Conservation (phyloP, 2,797 vertebrate species). For the Dendrocincla tyrannina region DNA sequence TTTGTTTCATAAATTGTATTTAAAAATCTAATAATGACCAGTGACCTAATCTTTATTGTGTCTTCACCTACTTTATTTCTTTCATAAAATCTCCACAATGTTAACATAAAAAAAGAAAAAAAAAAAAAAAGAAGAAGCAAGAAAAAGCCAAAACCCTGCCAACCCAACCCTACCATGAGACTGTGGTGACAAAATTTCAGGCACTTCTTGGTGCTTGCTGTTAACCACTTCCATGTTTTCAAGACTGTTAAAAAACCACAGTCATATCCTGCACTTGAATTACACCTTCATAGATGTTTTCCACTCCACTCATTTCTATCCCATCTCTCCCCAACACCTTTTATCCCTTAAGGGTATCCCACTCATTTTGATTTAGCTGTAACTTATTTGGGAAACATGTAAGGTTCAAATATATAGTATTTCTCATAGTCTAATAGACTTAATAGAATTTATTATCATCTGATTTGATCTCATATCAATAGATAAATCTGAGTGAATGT, state of each 20-base stretch:
- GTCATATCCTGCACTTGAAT: background rate
- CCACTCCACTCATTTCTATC: background rate
- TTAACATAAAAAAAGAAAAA: background rate
- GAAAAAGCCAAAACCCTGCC: background rate
- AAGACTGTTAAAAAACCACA: background rate
- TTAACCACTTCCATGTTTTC: background rate
- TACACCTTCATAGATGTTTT: background rate
- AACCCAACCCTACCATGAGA: background rate
- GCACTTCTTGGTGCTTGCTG: background rate
- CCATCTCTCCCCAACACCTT: background rate
- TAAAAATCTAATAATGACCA: background rate
- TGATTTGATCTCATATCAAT: background rate
- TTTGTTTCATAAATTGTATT: background rate
- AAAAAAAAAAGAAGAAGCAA: background rate
- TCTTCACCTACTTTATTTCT: background rate
- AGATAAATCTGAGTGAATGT: background rate
- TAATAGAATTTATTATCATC: background rate
- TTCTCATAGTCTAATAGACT: background rate
- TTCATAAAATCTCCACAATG: background rate
- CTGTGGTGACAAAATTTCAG: background rate
- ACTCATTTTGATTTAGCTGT: background rate
- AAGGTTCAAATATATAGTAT: background rate
- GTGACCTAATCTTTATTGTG: background rate
- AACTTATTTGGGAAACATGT: background rate
- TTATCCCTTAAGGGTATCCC: background rate